Conservation (phyloP, 2,888 invertebrate genomes). For the Cataglyphis albicans region DNA sequence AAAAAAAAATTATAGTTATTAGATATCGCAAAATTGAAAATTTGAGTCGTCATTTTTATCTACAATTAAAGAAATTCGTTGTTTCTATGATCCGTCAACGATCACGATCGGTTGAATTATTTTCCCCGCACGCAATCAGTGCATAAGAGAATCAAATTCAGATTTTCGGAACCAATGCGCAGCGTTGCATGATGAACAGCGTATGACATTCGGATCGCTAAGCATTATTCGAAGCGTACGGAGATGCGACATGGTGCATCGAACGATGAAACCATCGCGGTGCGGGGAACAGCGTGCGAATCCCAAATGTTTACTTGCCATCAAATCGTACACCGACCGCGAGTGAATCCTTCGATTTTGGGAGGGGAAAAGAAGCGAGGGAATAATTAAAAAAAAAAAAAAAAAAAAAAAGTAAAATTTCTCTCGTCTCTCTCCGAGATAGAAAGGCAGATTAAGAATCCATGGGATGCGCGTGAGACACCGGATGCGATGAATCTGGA, state of each 20-base stretch:
- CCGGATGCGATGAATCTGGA: background rate
- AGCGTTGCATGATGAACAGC: constrained; percentile 8
- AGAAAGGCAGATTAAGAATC: constrained; percentile 44
- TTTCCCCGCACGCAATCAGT: background rate
- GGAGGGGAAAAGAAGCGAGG: background rate
- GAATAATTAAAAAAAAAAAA: background rate
- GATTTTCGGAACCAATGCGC: constrained; percentile 29
- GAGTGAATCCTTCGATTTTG: background rate
- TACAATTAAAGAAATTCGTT: background rate
- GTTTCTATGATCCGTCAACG: background rate
- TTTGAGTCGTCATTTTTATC: background rate
- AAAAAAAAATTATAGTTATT: background rate
- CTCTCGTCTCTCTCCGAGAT: background rate
- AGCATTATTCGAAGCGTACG: constrained; percentile 49
- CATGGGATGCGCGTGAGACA: constrained; percentile 13
- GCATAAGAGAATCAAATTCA: constrained; percentile 3
- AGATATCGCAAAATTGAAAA: background rate
- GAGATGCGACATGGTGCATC: constrained; percentile 41
- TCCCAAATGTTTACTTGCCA: constrained; percentile 66
- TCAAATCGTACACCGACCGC: constrained; percentile 35
- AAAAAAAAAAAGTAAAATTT: background rate
- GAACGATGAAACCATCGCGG: constrained; percentile 45
- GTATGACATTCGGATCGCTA: constrained; percentile 29
- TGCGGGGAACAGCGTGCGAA: constrained; percentile 55
- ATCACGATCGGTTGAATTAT: constrained; percentile 11